phyloP scores from a whole-genome alignment of 2,888 invertebrate genomes.

The Tridacna crocea region DNA sequence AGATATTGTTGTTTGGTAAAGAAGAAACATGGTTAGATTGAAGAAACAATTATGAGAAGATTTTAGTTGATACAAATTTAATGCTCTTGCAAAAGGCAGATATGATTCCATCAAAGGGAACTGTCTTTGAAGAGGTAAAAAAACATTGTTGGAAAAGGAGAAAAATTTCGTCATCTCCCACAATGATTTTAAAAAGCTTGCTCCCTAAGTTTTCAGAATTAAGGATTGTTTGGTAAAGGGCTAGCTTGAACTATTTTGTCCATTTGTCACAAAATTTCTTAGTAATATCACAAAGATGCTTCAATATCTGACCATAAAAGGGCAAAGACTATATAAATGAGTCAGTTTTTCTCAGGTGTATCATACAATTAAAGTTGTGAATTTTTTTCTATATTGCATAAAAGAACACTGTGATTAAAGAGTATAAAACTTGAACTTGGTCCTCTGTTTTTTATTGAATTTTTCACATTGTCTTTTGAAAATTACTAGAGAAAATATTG shows the following conservation, averaged over 20 bases:
- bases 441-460: too few species aligned
- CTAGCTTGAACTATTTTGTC: background rate
- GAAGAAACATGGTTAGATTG: too few species aligned
- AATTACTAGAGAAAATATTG: background rate
- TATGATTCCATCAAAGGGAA: background rate
- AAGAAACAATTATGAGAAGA: too few species aligned
- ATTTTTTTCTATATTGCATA: background rate
- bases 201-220: background rate
- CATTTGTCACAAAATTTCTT: too few species aligned
- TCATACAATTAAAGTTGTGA: background rate
- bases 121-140: background rate
- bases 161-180: background rate
- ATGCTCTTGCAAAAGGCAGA: too few species aligned
- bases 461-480: background rate
- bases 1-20: too few species aligned
- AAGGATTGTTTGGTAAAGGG: background rate
- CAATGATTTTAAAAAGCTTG: background rate
- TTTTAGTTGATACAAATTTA: too few species aligned
- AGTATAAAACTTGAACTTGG: background rate
- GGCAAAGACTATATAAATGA: background rate
- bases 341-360: slow-evolving; percentile 6
- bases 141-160: background rate
- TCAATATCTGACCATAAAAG: too few species aligned
- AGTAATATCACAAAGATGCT: too few species aligned
- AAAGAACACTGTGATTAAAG: slow-evolving; percentile 13